Evolutionary conservation across 2,113 vertebrate species (phyloP).

Genomic region (Heterochromis multidens): DNA sequence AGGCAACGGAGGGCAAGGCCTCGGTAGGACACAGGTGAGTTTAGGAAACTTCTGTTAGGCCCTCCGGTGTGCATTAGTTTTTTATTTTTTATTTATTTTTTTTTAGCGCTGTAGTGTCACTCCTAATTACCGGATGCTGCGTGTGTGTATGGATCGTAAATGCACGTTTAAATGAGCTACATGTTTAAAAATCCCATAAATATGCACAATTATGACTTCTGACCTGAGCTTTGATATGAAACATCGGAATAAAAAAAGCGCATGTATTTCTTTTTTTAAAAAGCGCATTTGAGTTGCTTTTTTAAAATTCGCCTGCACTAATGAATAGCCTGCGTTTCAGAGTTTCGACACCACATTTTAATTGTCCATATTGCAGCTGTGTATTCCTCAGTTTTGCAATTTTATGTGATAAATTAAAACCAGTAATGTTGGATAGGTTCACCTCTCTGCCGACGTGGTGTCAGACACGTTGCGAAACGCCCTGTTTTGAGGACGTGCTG

Average conservation of each 20-base stretch:
- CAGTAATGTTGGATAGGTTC: neutral
- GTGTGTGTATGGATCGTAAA: neutral
- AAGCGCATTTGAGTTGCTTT: neutral
- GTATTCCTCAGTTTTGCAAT: neutral
- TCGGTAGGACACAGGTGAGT: constrained; percentile 88
- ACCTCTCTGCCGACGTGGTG: constrained; percentile 49
- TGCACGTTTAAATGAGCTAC: neutral
- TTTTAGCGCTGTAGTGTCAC: neutral
- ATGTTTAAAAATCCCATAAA: neutral
- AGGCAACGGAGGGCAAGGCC: constrained; percentile 83
- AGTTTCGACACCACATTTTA: neutral
- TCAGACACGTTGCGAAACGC: constrained; percentile 54
- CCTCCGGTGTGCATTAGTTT: neutral
- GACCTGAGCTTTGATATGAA: neutral
- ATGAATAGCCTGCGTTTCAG: neutral
- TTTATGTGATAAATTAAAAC: neutral
- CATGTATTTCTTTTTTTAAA: neutral
- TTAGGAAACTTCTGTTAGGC: constrained; percentile 8
- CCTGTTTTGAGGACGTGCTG: constrained; percentile 27
- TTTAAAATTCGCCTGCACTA: neutral
- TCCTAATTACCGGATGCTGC: neutral
- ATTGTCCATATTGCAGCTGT: neutral
- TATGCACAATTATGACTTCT: neutral
- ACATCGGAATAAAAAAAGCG: neutral
- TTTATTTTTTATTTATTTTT: neutral